Base-by-base conservation (phyloP, 37 sponge, comb jelly and placozoan species). In the Cliona cf. orientalis region DNA sequence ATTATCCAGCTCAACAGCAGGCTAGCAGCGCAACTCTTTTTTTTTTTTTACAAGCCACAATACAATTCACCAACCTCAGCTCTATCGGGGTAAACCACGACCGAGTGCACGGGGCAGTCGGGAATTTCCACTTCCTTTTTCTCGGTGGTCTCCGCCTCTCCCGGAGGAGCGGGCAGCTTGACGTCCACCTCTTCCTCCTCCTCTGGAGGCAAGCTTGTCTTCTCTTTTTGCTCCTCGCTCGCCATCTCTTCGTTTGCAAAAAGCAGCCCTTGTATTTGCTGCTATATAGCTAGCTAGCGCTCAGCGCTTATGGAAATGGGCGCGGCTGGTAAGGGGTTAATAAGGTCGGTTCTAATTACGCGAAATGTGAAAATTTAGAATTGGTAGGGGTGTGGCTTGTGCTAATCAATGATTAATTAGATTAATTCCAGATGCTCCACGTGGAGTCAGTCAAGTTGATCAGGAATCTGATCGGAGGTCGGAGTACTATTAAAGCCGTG, bases 81-180 rank as follows among this genome's bases (percentile, higher is more conserved):
- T 62, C 87, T 72, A 71, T 91, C 91, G 1, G 80, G 76, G 45
- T 85, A 91, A 4, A 91, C 91, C 37, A 91, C 91, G 1, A 91
- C 91, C 0, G 66, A 69, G 40, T 65, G 72, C 22, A 91, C 87
- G 12, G 87, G 74, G 67, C 76, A 80, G 36, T 58, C 59, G 21
- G 82, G 22, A 36, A 87, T 80, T 0, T 32, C 70, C 45, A 87
- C 76, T 44, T 86, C 87, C 43, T 72, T 71, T 63, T 72, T 72
- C 7, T 35, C 56, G 22, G 68, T 23, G 9, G 3, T 4, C 46
- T 39, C 33, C 63, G 26, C 42, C 29, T 70, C 71, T 22, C 28
- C 71, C 6, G 23, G n/a, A n/a, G n/a, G 19, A 32, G 12, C 73
- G 21, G 35, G 7, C 22, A 17, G 46, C 22, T 40, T 63, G 46